Percentiles rank a stretch among this genome's conserved stretches.
These are phyloP conservation scores for Leptopilina syphax DNA, from an alignment of 2,888 invertebrate genomes.

Conservation along the genomic window DNA sequence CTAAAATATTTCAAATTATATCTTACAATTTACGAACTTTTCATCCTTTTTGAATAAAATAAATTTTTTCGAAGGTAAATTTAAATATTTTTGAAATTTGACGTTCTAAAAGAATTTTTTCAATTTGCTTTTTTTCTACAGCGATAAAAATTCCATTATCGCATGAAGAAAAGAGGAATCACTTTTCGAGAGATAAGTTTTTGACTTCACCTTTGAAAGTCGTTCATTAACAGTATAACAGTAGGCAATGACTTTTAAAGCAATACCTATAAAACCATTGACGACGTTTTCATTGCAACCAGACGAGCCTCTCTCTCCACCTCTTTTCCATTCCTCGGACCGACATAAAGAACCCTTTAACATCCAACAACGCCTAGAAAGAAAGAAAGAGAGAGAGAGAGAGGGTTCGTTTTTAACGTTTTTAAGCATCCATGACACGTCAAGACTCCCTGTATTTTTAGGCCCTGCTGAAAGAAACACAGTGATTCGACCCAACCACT, in stretches of 20 bases:
- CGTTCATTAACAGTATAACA: slow-evolving; percentile 22
- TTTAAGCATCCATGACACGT: slow-evolving; percentile 29
- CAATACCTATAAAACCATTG: slow-evolving; percentile 32
- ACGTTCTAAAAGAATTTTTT: too few relatives aligned
- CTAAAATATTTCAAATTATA: too few relatives aligned
- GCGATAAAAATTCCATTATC: background rate
- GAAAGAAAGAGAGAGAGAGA: background rate
- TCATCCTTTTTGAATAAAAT: too few relatives aligned
- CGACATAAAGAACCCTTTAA: slow-evolving; percentile 32
- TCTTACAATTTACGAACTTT: too few relatives aligned
- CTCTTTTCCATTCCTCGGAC: background rate
- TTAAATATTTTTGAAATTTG: too few relatives aligned
- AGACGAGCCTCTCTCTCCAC: slow-evolving; percentile 24
- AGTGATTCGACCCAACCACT: slow-evolving; percentile 16
- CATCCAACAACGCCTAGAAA: slow-evolving; percentile 3
- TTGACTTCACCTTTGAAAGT: background rate
- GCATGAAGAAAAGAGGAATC: background rate
- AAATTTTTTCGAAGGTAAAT: too few relatives aligned
- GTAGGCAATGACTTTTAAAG: slow-evolving; percentile 30
- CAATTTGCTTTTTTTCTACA: background rate
- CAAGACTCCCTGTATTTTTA: slow-evolving; percentile 31
- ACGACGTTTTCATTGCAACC: slow-evolving; percentile 36
- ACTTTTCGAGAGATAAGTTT: slow-evolving; percentile 4
- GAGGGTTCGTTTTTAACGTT: background rate
- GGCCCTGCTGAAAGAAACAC: slow-evolving; percentile 9